Evolutionary conservation across 2,797 vertebrate species (phyloP), one percentile per base, ranked within the genome.

Genomic region (Myotis pilosus): DNA sequence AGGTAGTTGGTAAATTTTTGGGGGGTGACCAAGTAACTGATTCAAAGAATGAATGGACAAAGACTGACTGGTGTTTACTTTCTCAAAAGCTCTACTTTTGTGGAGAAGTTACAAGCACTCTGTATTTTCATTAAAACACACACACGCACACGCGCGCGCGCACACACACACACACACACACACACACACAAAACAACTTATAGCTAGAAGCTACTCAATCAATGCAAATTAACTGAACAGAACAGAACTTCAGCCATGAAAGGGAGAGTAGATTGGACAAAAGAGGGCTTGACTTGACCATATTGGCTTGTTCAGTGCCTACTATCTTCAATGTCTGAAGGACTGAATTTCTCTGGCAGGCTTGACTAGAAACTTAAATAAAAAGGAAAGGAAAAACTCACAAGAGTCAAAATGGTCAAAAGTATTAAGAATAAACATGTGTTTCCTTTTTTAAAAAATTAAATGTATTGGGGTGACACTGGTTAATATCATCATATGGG

Each of bases 1-100:
- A 89, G 49, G 76, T 55, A 55, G 19, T 80, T 81, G 16, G 55
- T 76, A 72, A 87, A 89, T 49, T 76, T 55, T 33, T 36, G n/a
- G n/a, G n/a, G n/a, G 79, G 49, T 81, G 68, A 93, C 16, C 30
- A 19, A 92, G 8, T 66, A 69, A 89, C 23, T 91, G 49, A 80
- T 93, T 68, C 88, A 89, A 95, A 89, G 41, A 92, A 55, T 25
- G 0, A 85, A 71, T 64, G 38, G 90, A 64, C 60, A 76, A 92
- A 95, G 38, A 23, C 0, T 33, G 64, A 66, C 16, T 33, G 49
- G 8, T 69, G 9, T 85, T 82, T 74, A 79, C 79, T 92, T 92
- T 91, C 66, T 95, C 51, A 38, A 94, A 90, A 89, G 47, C 23
- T 90, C 75, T 91, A 28, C 47, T 89, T 93, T 69, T 85, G 55